Evolutionary conservation across 2,888 invertebrate species (phyloP), one percentile per base, ranked within the genome.

Genomic region (Molanna angustata): DNA sequence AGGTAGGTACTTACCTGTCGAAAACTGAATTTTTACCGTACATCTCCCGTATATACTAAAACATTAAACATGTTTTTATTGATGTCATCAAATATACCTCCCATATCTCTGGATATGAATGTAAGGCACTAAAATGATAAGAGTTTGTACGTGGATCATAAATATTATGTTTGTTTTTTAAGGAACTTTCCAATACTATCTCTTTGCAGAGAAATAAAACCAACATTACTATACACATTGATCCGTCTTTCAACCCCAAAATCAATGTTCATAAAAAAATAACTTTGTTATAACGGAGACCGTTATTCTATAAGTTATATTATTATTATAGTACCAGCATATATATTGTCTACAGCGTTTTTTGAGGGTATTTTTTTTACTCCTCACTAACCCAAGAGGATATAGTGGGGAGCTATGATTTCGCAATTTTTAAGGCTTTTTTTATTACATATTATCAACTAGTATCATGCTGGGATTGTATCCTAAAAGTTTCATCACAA

Each of bases 141-240:
- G 50, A 46, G 45, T 51, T 41, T 50, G 41, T 54, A 47, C 54
- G 50, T 54, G 50, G 42, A 33, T 42, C 46, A 51, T 54, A 54
- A 54, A 54, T 54, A 50, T 47, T 19, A 37, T 39, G 45, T 52
- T 50, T 44, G 48, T 49, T 49, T 44, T 31, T 31, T 22, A 21
- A 35, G 39, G 39, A 44, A 42, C 21, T 53, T 53, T 44, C 33
- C 17, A 19, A 44, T 13, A 18, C 17, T 7, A 27, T 11, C 13
- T 14, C 32, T 13, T 13, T 32, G 27, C 19, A 44, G 32, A 32
- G 13, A 3, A 9, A n/a, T 32, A 19, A 18, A 33, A 11, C 18
- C 13, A 27, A 1, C 4, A 4, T 13, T 4, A 31, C 31, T 44
- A 17, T 22, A 16, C 11, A 44, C 51, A 43, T 21, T 41, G 33